Conservation (phyloP, 2,888 invertebrate species). For the Drosophila hawaiiensis region DNA sequence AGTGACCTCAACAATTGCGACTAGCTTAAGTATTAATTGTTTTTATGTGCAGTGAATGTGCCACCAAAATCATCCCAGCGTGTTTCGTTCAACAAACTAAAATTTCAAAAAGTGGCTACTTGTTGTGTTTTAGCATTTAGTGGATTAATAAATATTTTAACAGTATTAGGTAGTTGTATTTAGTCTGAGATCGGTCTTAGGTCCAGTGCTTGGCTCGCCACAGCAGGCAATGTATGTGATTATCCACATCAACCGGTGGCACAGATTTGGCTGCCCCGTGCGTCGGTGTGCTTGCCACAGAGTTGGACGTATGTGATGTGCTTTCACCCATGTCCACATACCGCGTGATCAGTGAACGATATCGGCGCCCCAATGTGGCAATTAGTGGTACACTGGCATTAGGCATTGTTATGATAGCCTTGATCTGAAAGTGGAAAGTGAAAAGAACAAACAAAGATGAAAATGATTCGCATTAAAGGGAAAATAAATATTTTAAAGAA, state of each 20-base stretch:
- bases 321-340: constrained; percentile 86
- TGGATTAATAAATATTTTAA: constrained; percentile 53
- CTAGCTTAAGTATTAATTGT: constrained; percentile 28
- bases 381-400: constrained; percentile 86
- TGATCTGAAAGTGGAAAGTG: constrained; percentile 85
- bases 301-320: constrained; percentile 23
- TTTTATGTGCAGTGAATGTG: constrained; percentile 33
- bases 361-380: constrained; percentile 93
- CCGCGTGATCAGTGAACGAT: constrained; percentile 90
- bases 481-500: background rate
- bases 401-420: constrained; percentile 88
- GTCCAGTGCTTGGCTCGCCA: constrained; percentile 85
- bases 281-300: constrained; percentile 66
- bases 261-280: constrained; percentile 71
- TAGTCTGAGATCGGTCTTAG: constrained; percentile 67
- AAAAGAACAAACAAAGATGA: background rate
- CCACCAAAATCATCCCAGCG: constrained; percentile 31
- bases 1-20: constrained; percentile 12
- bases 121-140: constrained; percentile 5
- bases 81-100: constrained; percentile 17
- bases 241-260: constrained; percentile 81
- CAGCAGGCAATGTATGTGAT: constrained; percentile 83
- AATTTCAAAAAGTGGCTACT: constrained; percentile 2
- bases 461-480: background rate
- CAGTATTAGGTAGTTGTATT: constrained; percentile 30